phyloP scores from a whole-genome alignment of 53 echinoderm and acorn worm genomes.

The Hippasteria phrygiana region DNA sequence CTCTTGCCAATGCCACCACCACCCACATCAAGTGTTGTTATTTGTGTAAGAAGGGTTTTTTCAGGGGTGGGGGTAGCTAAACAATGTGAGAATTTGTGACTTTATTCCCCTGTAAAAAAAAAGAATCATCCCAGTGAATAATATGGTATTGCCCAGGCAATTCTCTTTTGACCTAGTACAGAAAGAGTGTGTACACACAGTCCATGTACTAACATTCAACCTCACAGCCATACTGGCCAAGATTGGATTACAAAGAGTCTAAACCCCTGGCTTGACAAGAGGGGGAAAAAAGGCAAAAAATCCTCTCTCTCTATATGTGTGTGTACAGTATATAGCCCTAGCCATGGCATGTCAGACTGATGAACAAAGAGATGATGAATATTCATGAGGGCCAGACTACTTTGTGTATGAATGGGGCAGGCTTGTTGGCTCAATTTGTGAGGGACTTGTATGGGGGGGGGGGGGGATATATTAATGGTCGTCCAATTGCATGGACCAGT shows the following conservation, averaged over 20 bases:
- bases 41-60: constrained; percentile 5
- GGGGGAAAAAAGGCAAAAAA: not conserved
- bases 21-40: not conserved
- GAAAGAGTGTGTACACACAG: not conserved
- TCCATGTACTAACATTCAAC: constrained; percentile 36
- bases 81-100: not conserved
- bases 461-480: not conserved
- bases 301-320: not conserved
- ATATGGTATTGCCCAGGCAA: constrained; percentile 45
- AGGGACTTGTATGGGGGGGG: constrained; percentile 9
- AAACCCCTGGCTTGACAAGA: constrained; percentile 15
- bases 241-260: constrained; percentile 25
- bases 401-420: constrained; percentile 78
- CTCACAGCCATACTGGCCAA: constrained; percentile 8
- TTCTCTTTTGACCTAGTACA: constrained; percentile 52
- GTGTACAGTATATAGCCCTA: not conserved
- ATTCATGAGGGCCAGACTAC: constrained; percentile 71
- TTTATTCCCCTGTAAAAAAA: not conserved
- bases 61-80: not conserved
- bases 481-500: constrained; percentile 26
- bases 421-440: constrained; percentile 42
- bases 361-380: constrained; percentile 86
- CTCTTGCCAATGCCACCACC: constrained; percentile 13
- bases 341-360: not conserved
- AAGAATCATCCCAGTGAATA: not conserved